Evolutionary conservation across 2,888 invertebrate genomes (phyloP).

Genomic region (Drosophila anceps): DNA sequence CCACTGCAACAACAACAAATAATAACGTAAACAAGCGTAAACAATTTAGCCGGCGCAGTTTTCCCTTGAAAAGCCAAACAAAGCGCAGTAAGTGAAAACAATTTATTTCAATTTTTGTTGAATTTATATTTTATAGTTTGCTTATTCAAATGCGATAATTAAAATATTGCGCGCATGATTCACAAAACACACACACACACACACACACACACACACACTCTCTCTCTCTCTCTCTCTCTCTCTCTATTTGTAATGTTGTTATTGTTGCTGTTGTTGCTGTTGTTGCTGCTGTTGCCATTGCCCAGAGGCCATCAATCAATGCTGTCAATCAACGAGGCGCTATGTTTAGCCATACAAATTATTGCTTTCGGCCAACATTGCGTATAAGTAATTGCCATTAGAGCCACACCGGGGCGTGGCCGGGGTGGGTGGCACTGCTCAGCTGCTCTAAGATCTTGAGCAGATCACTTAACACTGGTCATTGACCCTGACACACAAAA

Average conservation of each 20-base stretch:
- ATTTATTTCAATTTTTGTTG: slow-evolving; percentile 40
- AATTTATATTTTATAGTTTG: slow-evolving; percentile 40
- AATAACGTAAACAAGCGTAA: slow-evolving; percentile 35
- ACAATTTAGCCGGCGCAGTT: slow-evolving; percentile 46
- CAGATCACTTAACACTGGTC: slow-evolving; percentile 40
- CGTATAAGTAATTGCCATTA: slow-evolving; percentile 62
- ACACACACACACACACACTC: not conserved
- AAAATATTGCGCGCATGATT: slow-evolving; percentile 70
- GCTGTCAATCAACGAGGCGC: slow-evolving; percentile 67
- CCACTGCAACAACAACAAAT: slow-evolving; percentile 7
- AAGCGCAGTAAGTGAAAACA: slow-evolving; percentile 60
- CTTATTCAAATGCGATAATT: slow-evolving; percentile 67
- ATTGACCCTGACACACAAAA: slow-evolving; percentile 28
- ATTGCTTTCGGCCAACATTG: slow-evolving; percentile 51
- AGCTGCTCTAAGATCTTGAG: slow-evolving; percentile 10
- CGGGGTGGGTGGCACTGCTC: slow-evolving; percentile 1
- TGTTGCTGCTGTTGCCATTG: slow-evolving; percentile 17
- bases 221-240: not conserved
- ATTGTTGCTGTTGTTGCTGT: slow-evolving; percentile 23
- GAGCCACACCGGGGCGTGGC: slow-evolving; percentile 16
- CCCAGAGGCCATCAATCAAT: slow-evolving; percentile 63
- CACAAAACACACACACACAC: slow-evolving; percentile 9
- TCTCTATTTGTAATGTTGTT: not conserved
- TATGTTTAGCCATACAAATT: slow-evolving; percentile 51
- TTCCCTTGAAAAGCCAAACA: slow-evolving; percentile 32